A percentile compares a stretch with the other conserved stretches of the same genome.
Evolutionary conservation across 2,797 vertebrate species (phyloP).

Genomic region (Acanthurus tractus): DNA sequence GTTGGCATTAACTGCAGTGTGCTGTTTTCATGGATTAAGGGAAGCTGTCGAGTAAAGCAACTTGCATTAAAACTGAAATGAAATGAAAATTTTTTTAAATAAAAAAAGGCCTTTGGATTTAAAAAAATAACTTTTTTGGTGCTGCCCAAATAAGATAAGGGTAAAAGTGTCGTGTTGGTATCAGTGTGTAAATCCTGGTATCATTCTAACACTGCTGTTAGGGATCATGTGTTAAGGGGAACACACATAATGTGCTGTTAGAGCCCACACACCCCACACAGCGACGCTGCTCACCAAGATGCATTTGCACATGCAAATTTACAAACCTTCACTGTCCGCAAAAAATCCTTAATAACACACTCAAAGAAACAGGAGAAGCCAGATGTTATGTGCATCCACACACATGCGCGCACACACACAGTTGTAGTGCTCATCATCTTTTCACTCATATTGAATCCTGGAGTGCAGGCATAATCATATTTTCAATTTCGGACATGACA

Average conservation of each 20-base stretch:
- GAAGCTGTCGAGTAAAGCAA: not conserved
- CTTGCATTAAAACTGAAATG: not conserved
- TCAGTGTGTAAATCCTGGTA: not conserved
- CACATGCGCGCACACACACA: not conserved
- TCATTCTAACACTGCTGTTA: not conserved
- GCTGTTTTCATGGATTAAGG: not conserved
- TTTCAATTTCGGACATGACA: conserved; percentile 72
- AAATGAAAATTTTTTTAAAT: too few relatives aligned
- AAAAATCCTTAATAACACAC: conserved; percentile 19
- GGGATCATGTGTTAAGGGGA: not conserved
- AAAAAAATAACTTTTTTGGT: too few relatives aligned
- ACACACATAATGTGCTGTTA: not conserved
- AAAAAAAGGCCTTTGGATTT: too few relatives aligned
- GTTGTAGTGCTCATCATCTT: conserved; percentile 28
- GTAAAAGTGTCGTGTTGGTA: too few relatives aligned
- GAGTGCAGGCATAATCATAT: conserved; percentile 58
- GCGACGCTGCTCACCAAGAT: not conserved
- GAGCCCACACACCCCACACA: not conserved
- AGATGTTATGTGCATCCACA: conserved; percentile 14
- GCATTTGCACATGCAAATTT: conserved; percentile 19
- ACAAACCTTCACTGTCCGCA: conserved; percentile 19
- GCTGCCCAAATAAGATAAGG: not conserved
- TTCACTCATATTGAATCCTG: conserved; percentile 32
- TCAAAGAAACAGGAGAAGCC: conserved; percentile 10
- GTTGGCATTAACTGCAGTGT: not conserved